These are phyloP conservation scores for Spisula solida DNA, from an alignment of 2,888 invertebrate species.

Conservation along the genomic window DNA sequence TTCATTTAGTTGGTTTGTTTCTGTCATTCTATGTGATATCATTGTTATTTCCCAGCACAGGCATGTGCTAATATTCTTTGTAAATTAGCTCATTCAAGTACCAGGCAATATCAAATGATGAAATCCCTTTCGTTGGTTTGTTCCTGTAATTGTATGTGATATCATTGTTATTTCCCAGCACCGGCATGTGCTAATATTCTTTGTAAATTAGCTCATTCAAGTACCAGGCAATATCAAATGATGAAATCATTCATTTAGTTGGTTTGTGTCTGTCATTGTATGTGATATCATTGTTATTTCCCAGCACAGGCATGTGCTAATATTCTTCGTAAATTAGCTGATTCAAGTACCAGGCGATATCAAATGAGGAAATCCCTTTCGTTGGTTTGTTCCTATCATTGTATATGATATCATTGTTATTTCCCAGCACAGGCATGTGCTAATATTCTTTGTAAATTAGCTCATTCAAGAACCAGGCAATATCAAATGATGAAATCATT, in stretches of 20 bases:
- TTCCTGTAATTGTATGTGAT: no score
- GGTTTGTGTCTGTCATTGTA: neutral
- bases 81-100: conserved; percentile 31
- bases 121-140: neutral
- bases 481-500: neutral
- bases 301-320: conserved; percentile 48
- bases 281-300: neutral
- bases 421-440: conserved; percentile 11
- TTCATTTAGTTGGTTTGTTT: neutral
- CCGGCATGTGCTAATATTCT: no score
- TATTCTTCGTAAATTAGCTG: conserved; percentile 31
- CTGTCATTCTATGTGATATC: neutral
- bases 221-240: no score
- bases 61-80: conserved; percentile 33
- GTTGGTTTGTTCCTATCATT: neutral
- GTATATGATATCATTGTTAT: neutral
- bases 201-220: no score
- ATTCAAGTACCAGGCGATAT: conserved; percentile 31
- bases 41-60: conserved; percentile 15
- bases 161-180: no score
- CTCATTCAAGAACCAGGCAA: neutral
- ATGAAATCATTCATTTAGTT: no score
- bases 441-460: neutral
- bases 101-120: conserved; percentile 24
- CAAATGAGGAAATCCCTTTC: neutral